phyloP scores from a whole-genome alignment of 2,113 vertebrate species.

The Pomatorhinus ruficollis region DNA sequence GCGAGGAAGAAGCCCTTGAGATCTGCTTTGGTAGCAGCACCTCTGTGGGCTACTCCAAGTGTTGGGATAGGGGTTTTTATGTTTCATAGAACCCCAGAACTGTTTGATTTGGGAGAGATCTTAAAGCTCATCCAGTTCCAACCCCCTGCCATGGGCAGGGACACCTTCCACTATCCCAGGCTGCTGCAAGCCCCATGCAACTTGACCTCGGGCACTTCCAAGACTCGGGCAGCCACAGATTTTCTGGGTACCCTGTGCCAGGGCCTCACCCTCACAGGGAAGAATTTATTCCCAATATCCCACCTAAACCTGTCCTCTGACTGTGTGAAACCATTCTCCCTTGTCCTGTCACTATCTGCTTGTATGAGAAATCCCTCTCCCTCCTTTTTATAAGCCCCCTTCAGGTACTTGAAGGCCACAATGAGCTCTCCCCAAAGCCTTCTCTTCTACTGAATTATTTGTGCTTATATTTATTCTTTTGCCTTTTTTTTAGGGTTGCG shows the following conservation, averaged over 20 bases:
- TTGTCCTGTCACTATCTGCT: not conserved
- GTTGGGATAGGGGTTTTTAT: not conserved
- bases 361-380: not conserved
- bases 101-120: not conserved
- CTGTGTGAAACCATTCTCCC: not conserved
- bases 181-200: fast-evolving
- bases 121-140: not conserved
- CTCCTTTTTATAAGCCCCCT: not conserved
- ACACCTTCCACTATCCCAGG: not conserved
- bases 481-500: not conserved
- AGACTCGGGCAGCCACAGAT: not conserved
- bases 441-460: not conserved
- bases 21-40: not conserved
- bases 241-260: not conserved
- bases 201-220: not conserved
- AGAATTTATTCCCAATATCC: not conserved
- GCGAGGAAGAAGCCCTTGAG: not conserved
- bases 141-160: not conserved
- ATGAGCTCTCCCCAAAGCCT: not conserved
- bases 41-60: conserved; percentile 59
- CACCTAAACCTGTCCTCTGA: not conserved
- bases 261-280: not conserved
- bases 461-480: not conserved
- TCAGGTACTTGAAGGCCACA: not conserved
- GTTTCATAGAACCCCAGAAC: not conserved